Evolutionary conservation across 1,140 invertebrate genomes (phyloP), one percentile per base, ranked within the genome.

Genomic region (Drosophila bocki): DNA sequence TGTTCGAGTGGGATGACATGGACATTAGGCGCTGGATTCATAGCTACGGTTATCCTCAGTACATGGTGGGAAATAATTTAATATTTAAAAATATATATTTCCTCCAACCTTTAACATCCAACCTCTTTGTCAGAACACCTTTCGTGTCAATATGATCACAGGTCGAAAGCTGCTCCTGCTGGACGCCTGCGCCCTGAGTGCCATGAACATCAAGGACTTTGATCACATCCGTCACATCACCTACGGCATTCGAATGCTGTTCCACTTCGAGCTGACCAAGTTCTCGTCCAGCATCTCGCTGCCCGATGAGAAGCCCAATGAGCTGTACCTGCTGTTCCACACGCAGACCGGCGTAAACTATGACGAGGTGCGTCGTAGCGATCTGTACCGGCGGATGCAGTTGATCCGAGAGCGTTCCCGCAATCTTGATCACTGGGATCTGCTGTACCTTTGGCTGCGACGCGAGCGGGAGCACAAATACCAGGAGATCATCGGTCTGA

Each of bases 121-220:
- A 3, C 1, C 2, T 7, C 3, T 4, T 70, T 57, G 1, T 0
- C 22, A 91, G 88, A 85, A 90, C 26, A 85, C 88, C 13, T 91
- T 91, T 9, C 74, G 71, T 4, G 75, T 75, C 1, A 91, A 91
- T 29, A 77, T 80, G 74, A 78, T 91, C 17, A n/a, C 17, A 13
- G 88, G 88, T 7, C 50, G 74, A 1, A 91, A 84, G 47, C 32
- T 91, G 29, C 37, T 91, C n/a, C 54, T 91, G 11, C 13, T 91
- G 11, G 88, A 91, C n/a, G 84, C 88, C n/a, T 12, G 61, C 3
- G 88, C 88, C 0, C 17, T 91, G 48, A 53, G 62, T 37, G 75
- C 78, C 1, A 91, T 91, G 84, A 91, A 91, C 37, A 90, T 91
- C 62, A 77, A 85, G 68, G 54, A 85, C 13, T 91, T 91, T 19